Evolutionary conservation across 1,140 invertebrate species (phyloP), one percentile per base, ranked within the genome.

Genomic region (Brachionus calyciflorus): DNA sequence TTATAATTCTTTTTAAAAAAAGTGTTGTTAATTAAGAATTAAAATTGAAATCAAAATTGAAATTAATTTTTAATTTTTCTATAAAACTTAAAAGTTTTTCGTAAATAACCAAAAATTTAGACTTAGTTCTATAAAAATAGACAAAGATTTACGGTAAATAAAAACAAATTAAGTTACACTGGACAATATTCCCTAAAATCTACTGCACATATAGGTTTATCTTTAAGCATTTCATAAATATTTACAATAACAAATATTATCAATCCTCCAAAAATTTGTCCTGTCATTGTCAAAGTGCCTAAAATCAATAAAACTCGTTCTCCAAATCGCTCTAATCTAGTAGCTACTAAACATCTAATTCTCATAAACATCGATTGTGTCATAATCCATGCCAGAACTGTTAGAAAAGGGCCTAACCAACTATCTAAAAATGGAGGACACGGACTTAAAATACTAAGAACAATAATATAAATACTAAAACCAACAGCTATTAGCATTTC

Each of bases 251-350:
- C 12, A 30, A 73, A 73, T 48, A 73, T 73, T n/a, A 73, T 30
- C 37, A 73, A 55, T 3, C 69, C 69, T 21, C 69, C 69, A 73
- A 73, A 73, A 51, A 73, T 73, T 53, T 73, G 69, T 37, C 69
- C 69, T 7, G 48, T 49, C 69, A 73, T 73, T 28, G 69, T 73
- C 17, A 73, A 51, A 3, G 51, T 51, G 19, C 69, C 69, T 37
- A 51, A 73, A 40, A 73, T 73, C 14, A 73, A 30, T 10, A 73
- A 37, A 10, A 51, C 21, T 51, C 33, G 28, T 51, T 73, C 30
- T 4, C 69, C 69, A 41, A 73, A 73, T 17, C 69, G 44, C 21
- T 73, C 69, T 55, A 73, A 41, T 49, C 69, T 49, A 26, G 69
- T 26, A 24, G 69, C 69, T 19, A 73, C 37, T 24, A 73, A 30